These are phyloP conservation scores for Archaeoteleia sp. DNA, from an alignment of 2,888 invertebrate species.

Conservation along the genomic window DNA sequence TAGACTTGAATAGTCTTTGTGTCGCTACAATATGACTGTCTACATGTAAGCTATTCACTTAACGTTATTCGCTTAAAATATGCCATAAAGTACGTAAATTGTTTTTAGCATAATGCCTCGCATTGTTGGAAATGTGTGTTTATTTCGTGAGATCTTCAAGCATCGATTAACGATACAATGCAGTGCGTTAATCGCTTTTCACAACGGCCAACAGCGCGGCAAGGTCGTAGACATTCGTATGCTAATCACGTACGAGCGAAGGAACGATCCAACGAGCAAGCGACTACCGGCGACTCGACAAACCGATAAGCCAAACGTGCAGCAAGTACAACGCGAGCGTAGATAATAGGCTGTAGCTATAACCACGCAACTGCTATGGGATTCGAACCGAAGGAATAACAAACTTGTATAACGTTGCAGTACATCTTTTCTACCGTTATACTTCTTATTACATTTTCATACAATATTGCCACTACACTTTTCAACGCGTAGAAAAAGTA, in stretches of 20 bases:
- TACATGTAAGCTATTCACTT: no score
- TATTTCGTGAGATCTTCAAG: slow-evolving; percentile 35
- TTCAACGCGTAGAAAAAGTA: slow-evolving; percentile 12
- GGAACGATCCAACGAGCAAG: slow-evolving; percentile 44
- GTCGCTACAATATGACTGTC: no score
- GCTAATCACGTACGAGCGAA: slow-evolving; percentile 60
- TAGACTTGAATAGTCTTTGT: no score
- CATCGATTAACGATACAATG: slow-evolving; percentile 49
- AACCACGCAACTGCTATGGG: slow-evolving; percentile 38
- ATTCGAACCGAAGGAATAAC: slow-evolving; percentile 30
- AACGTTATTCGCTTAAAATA: no score
- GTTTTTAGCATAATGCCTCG: no score
- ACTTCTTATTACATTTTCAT: slow-evolving; percentile 26
- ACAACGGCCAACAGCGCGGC: slow-evolving; percentile 54
- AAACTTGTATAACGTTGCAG: slow-evolving; percentile 1
- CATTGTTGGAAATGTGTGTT: slow-evolving; percentile 14
- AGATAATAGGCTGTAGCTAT: slow-evolving; percentile 52
- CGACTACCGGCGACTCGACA: slow-evolving; percentile 54
- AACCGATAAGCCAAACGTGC: slow-evolving; percentile 60
- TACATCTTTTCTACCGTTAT: slow-evolving; percentile 22
- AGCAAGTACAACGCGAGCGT: slow-evolving; percentile 51
- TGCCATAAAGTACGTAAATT: no score
- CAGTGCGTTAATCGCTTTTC: slow-evolving; percentile 54
- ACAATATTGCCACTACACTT: slow-evolving; percentile 25
- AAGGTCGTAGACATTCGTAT: slow-evolving; percentile 67